Evolutionary conservation across 2,888 invertebrate genomes (phyloP), one percentile per base, ranked within the genome.

Genomic region (Lasioglossum calceatum): DNA sequence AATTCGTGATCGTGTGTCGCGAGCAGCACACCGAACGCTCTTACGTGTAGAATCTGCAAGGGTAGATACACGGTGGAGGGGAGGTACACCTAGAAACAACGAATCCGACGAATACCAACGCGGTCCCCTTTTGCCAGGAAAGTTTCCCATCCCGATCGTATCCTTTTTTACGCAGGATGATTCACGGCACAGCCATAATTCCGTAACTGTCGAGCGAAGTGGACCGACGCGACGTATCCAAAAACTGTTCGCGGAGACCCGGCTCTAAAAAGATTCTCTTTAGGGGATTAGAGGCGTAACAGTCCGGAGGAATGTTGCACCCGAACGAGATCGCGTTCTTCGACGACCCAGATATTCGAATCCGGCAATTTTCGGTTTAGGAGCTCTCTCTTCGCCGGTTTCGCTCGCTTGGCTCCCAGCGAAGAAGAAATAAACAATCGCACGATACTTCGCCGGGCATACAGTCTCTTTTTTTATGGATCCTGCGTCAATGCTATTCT

Each of bases 151-250:
- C 67, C 70, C 27, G 74, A 83, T 78, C 78, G 78, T 85, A 79
- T 85, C 64, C 71, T 71, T 79, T 61, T 83, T 75, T 64, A 75
- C 61, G 64, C 23, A 12, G 42, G 39, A 83, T 64, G 85, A 84
- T 77, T 67, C 84, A 75, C 61, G 75, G 42, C 4, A 7, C 61
- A 32, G 27, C 54, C 36, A 81, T 84, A 77, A 81, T 79, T 79
- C 70, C 61, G 71, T 78, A 42, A 78, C 50, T 42, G n/a, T 47
- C 77, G 58, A 19, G 42, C 32, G 39, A 58, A 80, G 80, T 71
- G 75, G 80, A 58, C 50, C 61, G 27, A 64, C 71, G 75, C 61
- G 27, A 64, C 71, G 75, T 72, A 70, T 72, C 79, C 74, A 39
- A 79, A 85, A 85, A 64, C 84, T 72, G 84, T 71, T 82, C 72